phyloP scores from a whole-genome alignment of 2,888 invertebrate species.

The Erynnis tages region DNA sequence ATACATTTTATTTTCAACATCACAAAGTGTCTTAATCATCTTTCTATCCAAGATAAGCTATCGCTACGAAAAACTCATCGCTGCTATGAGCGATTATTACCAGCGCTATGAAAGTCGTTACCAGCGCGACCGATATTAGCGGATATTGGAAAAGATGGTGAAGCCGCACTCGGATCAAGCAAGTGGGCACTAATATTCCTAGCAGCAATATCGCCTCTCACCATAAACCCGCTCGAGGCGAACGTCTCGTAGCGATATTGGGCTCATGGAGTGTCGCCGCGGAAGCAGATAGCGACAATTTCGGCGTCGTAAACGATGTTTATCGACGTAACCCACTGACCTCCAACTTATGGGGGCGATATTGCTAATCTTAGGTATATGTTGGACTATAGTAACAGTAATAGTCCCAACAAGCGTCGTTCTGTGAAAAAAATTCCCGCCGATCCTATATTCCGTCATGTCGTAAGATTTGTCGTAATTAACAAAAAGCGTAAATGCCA shows the following conservation, averaged over 20 bases:
- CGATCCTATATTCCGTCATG: no score
- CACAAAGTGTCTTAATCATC: no score
- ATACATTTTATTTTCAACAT: no score
- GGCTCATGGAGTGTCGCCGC: constrained; percentile 58
- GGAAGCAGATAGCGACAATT: constrained; percentile 62
- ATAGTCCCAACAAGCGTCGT: no score
- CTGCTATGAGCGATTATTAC: background rate
- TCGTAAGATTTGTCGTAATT: no score
- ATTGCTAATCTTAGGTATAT: no score
- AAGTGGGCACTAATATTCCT: constrained; percentile 58
- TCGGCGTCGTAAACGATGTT: constrained; percentile 62
- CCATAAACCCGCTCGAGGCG: constrained; percentile 14
- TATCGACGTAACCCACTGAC: constrained; percentile 53
- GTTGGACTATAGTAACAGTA: no score
- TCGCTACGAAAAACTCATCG: background rate
- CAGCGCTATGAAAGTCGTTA: background rate
- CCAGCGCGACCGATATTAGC: constrained; percentile 46
- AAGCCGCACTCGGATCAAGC: constrained; percentile 60
- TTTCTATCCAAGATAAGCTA: no score
- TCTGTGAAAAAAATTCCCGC: no score
- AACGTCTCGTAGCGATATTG: constrained; percentile 52
- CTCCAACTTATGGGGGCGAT: background rate
- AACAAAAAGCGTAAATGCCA: no score
- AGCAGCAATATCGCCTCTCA: constrained; percentile 47
- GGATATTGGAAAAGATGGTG: constrained; percentile 64